Evolutionary conservation across 1,140 invertebrate genomes (phyloP).

Genomic region (Drosophila aff.): DNA sequence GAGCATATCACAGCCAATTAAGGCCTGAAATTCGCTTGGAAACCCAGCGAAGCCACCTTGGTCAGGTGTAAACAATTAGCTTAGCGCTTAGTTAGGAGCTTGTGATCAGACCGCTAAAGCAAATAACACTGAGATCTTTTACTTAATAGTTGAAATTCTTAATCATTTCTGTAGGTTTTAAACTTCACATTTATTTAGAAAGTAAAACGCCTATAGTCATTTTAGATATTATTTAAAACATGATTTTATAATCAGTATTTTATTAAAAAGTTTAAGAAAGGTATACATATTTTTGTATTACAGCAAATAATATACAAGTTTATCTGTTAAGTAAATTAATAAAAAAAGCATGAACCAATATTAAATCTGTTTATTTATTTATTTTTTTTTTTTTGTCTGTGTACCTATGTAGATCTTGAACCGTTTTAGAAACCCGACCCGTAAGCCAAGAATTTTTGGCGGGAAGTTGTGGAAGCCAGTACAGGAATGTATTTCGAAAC

Average conservation of each 20-base stretch:
- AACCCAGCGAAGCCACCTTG: constrained; percentile 18
- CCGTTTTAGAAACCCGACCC: constrained; percentile 11
- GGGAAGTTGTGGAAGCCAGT: background rate
- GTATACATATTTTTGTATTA: too few relatives aligned
- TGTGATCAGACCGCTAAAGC: constrained; percentile 14
- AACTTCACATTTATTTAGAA: background rate
- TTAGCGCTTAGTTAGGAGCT: constrained; percentile 30
- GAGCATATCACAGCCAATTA: constrained; percentile 33
- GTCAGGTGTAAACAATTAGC: constrained; percentile 60
- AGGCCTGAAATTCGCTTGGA: constrained; percentile 15
- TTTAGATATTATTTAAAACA: background rate
- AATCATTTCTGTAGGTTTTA: background rate
- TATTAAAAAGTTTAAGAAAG: too few relatives aligned
- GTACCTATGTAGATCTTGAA: background rate
- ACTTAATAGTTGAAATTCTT: background rate
- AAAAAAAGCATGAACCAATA: too few relatives aligned
- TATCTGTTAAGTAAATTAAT: too few relatives aligned
- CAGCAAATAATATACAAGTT: too few relatives aligned
- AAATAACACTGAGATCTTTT: background rate
- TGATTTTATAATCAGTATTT: too few relatives aligned
- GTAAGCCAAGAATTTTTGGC: constrained; percentile 29
- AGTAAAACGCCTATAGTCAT: background rate
- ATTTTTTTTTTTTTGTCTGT: too few relatives aligned
- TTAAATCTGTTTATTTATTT: too few relatives aligned
- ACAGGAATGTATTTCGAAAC: constrained; percentile 36